Percentiles rank a stretch among this genome's conserved stretches.
Evolutionary conservation across 2,888 invertebrate genomes (phyloP).

Genomic region (Tachina grossa): DNA sequence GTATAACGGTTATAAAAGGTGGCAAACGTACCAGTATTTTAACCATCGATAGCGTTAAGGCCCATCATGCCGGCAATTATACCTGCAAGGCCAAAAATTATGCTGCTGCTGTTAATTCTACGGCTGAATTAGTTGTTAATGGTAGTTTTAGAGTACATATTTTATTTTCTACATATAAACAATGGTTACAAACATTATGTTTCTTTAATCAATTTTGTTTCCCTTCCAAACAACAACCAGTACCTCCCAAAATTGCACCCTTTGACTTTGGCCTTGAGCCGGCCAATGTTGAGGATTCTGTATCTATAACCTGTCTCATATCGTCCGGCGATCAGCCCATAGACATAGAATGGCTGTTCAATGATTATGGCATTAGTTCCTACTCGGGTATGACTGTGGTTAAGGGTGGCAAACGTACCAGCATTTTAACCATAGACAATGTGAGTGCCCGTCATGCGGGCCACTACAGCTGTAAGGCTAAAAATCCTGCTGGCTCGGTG

Average conservation of each 20-base stretch:
- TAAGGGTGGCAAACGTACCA: conserved; percentile 85
- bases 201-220: conserved; percentile 26
- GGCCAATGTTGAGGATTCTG: conserved; percentile 85
- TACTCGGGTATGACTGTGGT: conserved; percentile 82
- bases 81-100: conserved; percentile 85
- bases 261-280: conserved; percentile 86
- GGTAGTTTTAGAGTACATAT: conserved; percentile 83
- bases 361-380: conserved; percentile 81
- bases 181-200: not conserved
- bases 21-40: conserved; percentile 86
- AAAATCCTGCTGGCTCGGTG: conserved; percentile 87
- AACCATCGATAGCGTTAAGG: conserved; percentile 86
- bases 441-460: conserved; percentile 88
- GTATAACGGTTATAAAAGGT: conserved; percentile 80
- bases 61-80: conserved; percentile 89
- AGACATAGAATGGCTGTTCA: conserved; percentile 88
- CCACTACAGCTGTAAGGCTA: conserved; percentile 86
- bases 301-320: conserved; percentile 88
- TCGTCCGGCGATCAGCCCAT: conserved; percentile 91
- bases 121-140: conserved; percentile 87
- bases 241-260: conserved; percentile 90
- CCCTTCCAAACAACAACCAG: conserved; percentile 81
- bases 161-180: not conserved
- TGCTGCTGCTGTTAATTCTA: conserved; percentile 86
- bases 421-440: conserved; percentile 86